These are phyloP conservation scores for Drosophila kambysellisi DNA, from an alignment of 2,888 invertebrate genomes.

Conservation along the genomic window DNA sequence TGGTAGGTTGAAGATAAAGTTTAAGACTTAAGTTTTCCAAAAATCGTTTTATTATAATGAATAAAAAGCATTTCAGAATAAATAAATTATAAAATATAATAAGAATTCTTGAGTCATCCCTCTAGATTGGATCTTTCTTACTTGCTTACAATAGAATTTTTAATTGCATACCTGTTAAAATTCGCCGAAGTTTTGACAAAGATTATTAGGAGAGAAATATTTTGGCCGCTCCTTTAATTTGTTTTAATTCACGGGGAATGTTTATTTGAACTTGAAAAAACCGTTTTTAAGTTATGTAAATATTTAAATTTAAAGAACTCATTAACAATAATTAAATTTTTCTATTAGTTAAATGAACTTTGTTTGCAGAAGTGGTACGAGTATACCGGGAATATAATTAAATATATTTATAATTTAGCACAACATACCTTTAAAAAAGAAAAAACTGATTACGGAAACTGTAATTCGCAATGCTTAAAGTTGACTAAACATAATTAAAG, in stretches of 20 bases:
- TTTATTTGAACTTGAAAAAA: neutral
- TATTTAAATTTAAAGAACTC: neutral
- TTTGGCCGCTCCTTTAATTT: neutral
- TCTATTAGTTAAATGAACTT: neutral
- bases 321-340: neutral
- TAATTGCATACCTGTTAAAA: neutral
- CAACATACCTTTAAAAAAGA: neutral
- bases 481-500: slow-evolving; percentile 1
- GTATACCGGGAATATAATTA: slow-evolving; percentile 4
- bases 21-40: no score
- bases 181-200: neutral
- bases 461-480: neutral
- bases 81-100: no score
- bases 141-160: neutral
- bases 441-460: slow-evolving; percentile 1
- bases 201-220: neutral
- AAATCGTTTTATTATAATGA: neutral
- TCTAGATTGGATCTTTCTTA: neutral
- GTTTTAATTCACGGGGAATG: neutral
- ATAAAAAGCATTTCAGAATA: neutral
- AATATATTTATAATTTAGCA: slow-evolving; percentile 1
- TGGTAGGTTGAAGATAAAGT: no score
- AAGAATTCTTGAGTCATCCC: no score
- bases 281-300: neutral
- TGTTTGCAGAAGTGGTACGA: neutral